Conservation (phyloP, 2,888 invertebrate species). For the Rotaria socialis region DNA sequence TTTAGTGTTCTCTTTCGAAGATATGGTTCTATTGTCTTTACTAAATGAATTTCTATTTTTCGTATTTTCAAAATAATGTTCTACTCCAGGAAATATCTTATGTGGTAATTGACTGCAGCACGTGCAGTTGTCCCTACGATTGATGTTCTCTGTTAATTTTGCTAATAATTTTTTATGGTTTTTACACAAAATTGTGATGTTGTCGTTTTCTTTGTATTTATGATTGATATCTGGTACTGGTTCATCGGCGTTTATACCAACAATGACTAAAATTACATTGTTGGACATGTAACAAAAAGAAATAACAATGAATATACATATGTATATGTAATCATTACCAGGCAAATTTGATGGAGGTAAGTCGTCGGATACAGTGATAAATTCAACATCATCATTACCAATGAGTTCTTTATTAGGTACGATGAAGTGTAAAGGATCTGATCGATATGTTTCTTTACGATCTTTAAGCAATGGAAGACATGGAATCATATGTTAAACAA, state of each 20-base stretch:
- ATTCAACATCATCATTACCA: background rate
- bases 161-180: background rate
- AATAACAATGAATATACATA: background rate
- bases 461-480: background rate
- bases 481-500: background rate
- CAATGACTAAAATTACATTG: background rate
- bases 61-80: background rate
- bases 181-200: too few species aligned
- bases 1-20: background rate
- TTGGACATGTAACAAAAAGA: background rate
- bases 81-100: background rate
- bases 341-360: background rate
- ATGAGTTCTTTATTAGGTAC: background rate
- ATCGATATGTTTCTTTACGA: background rate
- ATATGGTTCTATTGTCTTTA: background rate
- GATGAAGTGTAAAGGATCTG: background rate
- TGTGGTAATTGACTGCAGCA: background rate
- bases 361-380: background rate
- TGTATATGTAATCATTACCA: background rate
- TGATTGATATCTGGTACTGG: background rate
- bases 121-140: background rate
- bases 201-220: too few species aligned
- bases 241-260: background rate
- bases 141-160: background rate
- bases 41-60: background rate